Evolutionary conservation across 2,797 vertebrate genomes (phyloP), one percentile per base, ranked within the genome.

Genomic region (Acanthurus lineatus): DNA sequence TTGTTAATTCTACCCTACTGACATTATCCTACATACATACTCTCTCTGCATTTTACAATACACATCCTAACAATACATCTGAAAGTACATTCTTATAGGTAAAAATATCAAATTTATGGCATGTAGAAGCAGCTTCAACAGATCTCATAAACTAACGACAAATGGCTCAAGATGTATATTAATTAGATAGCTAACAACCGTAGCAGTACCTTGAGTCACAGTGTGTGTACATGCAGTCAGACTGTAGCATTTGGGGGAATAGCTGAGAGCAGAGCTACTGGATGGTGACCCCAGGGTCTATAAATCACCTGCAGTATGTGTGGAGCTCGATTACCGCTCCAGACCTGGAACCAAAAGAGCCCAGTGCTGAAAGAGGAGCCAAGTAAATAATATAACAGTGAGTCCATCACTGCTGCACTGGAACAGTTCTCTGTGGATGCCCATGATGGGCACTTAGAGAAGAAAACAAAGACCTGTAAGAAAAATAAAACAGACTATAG

Each of bases 281-380:
- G 51, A 69, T 45, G 76, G 72, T 3, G 20, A 83, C 75, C 79
- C 61, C 20, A 11, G 68, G 74, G 64, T 74, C 80, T 67, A 85
- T 91, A 90, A 92, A 92, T 93, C 88, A 92, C 71, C 54, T 51
- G 54, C 72, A 89, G 79, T 81, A 93, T 92, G 86, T 0, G 6
- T 60, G 83, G 85, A 82, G 83, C 86, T 91, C 72, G 44, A 84
- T 91, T 87, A 86, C 84, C 4, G 61, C 70, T 79, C 68, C 75
- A 28, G 85, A 73, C 71, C 81, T 86, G 84, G 72, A 92, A 86
- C 83, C 70, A 76, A 80, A 89, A 81, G 82, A 87, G 82, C 75
- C 76, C 6, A 6, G 78, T 76, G 88, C 69, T 90, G 91, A 93
- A 88, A 91, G 88, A 92, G 40, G 76, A 90, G 86, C 86, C 81